phyloP scores from a whole-genome alignment of 37 sponge, comb jelly and placozoan genomes.

The Hormiphora californensis region DNA sequence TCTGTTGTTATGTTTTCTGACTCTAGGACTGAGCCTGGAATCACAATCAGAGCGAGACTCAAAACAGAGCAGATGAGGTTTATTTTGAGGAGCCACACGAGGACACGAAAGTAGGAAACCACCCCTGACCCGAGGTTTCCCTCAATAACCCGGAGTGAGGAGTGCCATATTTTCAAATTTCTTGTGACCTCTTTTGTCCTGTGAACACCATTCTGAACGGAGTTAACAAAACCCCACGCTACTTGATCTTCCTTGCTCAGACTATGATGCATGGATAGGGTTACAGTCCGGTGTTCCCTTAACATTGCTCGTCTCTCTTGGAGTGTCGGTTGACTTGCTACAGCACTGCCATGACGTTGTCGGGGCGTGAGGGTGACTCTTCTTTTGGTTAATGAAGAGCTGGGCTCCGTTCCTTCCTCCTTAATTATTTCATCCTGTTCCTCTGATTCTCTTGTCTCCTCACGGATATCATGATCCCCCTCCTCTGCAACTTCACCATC shows the following conservation, averaged over 20 bases:
- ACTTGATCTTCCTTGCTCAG: neutral
- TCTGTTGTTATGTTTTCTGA: neutral
- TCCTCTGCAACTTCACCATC: too few species aligned
- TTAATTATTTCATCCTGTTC: too few species aligned
- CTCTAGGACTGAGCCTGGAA: neutral
- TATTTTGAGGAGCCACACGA: constrained; percentile 38
- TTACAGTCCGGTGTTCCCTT: too few species aligned
- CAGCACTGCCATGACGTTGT: too few species aligned
- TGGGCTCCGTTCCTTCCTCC: too few species aligned
- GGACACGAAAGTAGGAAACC: neutral
- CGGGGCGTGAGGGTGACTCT: too few species aligned
- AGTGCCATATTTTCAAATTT: neutral
- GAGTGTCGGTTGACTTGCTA: too few species aligned
- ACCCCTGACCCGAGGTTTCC: constrained; percentile 31
- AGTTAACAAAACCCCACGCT: neutral
- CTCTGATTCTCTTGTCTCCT: too few species aligned
- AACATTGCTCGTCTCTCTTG: too few species aligned
- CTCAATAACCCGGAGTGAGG: neutral
- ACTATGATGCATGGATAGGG: too few species aligned
- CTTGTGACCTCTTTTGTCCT: neutral
- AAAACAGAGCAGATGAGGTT: constrained; percentile 12
- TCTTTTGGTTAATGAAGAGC: too few species aligned
- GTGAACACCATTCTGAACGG: neutral
- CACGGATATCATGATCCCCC: too few species aligned
- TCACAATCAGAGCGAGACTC: neutral